These are phyloP conservation scores for Machimus atricapillus DNA, from an alignment of 2,888 invertebrate genomes.

Conservation along the genomic window DNA sequence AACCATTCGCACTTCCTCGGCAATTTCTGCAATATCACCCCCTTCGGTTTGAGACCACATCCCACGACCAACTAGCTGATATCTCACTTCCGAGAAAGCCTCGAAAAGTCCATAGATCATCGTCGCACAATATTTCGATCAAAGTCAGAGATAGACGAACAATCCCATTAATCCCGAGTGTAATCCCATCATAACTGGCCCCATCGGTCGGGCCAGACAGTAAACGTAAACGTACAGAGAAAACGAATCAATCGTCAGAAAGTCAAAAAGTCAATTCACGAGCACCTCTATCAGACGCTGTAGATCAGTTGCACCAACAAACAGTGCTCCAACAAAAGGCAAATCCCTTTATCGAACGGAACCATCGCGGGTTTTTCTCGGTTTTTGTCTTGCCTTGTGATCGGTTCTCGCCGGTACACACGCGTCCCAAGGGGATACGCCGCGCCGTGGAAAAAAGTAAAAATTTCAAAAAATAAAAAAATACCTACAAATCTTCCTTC, in stretches of 20 bases:
- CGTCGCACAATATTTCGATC: constrained; percentile 12
- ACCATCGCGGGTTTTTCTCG: constrained; percentile 11
- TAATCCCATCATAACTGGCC: constrained; percentile 35
- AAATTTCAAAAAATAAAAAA: background rate
- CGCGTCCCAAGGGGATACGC: background rate
- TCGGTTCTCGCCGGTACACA: background rate
- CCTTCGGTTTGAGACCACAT: background rate
- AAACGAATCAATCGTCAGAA: constrained; percentile 38
- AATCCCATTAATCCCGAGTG: constrained; percentile 41
- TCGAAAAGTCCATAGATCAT: background rate
- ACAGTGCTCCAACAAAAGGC: constrained; percentile 24
- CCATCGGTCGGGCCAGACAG: background rate
- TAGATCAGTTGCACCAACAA: constrained; percentile 21
- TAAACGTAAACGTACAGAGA: background rate
- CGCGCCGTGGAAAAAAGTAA: background rate
- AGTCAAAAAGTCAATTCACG: constrained; percentile 37
- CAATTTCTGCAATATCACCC: background rate
- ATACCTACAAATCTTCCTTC: background rate
- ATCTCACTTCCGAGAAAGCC: constrained; percentile 1
- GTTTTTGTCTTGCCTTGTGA: constrained; percentile 3
- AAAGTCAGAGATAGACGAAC: constrained; percentile 4
- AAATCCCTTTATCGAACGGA: constrained; percentile 38
- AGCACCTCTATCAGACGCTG: constrained; percentile 15
- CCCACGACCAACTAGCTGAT: background rate
- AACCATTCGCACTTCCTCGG: background rate